Conservation (phyloP, 2,113 vertebrate genomes). For the Tricholaema leucomelas region DNA sequence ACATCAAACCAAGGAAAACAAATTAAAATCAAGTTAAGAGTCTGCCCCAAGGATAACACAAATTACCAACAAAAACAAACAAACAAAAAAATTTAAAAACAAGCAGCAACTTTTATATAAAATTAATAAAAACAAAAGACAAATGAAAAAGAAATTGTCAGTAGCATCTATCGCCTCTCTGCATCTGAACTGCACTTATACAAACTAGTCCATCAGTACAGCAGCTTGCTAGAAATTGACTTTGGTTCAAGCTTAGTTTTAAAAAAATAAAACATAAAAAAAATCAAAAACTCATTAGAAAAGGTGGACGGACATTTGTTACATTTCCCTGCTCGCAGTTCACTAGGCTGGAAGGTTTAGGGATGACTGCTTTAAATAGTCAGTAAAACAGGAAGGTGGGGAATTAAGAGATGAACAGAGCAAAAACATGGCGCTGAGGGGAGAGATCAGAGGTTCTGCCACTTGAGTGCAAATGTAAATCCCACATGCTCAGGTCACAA, state of each 20-base stretch:
- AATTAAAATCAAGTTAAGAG: conserved; percentile 75
- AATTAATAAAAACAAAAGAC: conserved; percentile 79
- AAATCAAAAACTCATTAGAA: conserved; percentile 76
- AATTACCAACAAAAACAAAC: conserved; percentile 65
- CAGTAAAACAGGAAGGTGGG: conserved; percentile 62
- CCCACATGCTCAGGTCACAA: conserved; percentile 16
- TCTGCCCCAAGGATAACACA: conserved; percentile 79
- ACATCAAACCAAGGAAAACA: conserved; percentile 67
- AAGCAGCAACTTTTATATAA: conserved; percentile 87
- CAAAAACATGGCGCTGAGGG: conserved; percentile 19
- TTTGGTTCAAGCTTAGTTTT: conserved; percentile 99
- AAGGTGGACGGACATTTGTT: conserved; percentile 88
- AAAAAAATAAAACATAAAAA: conserved; percentile 76
- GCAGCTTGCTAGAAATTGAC: conserved; percentile 97
- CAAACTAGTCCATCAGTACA: conserved; percentile 93
- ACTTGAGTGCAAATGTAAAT: conserved; percentile 59
- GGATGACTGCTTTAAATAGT: conserved; percentile 66
- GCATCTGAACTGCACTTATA: conserved; percentile 84
- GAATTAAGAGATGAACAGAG: conserved; percentile 63
- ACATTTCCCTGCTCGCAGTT: conserved; percentile 81
- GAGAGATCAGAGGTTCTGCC: conserved; percentile 64
- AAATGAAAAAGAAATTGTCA: conserved; percentile 85
- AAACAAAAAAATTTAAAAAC: conserved; percentile 73
- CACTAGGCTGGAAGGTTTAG: conserved; percentile 72
- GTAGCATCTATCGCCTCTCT: conserved; percentile 88